These are phyloP conservation scores for Brachystomella parvula DNA, from an alignment of 1,140 invertebrate genomes.

Conservation along the genomic window DNA sequence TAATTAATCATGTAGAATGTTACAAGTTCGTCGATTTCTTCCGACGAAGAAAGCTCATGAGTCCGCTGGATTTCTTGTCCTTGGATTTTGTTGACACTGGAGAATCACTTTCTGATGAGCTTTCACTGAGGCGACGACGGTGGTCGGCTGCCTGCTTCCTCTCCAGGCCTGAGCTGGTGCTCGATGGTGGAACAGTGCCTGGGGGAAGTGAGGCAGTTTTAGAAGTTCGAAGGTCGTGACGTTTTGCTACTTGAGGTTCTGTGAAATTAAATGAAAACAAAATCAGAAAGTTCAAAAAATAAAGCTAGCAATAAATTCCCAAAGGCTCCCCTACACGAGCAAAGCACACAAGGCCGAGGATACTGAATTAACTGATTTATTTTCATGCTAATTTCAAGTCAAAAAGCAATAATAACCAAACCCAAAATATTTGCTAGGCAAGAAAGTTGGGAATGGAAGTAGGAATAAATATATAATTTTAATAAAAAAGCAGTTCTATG, in stretches of 20 bases:
- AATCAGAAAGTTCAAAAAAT: background rate
- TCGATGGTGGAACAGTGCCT: conserved; percentile 34
- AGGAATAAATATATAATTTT: too few relatives aligned
- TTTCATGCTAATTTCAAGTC: too few relatives aligned
- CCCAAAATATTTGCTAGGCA: too few relatives aligned
- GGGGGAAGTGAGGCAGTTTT: conserved; percentile 37
- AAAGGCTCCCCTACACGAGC: background rate
- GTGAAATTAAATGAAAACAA: background rate
- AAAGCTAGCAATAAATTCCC: background rate
- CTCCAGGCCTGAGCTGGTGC: background rate
- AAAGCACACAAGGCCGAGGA: background rate
- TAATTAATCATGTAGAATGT: too few relatives aligned
- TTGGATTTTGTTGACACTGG: conserved; percentile 36
- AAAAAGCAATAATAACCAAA: too few relatives aligned
- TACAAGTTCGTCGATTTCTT: conserved; percentile 39
- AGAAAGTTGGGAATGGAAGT: too few relatives aligned
- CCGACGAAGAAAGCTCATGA: conserved; percentile 38
- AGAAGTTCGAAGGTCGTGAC: conserved; percentile 17
- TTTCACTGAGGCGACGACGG: conserved; percentile 34
- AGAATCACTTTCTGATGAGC: conserved; percentile 40
- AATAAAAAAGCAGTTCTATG: too few relatives aligned
- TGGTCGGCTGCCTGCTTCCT: conserved; percentile 15
- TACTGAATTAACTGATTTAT: background rate
- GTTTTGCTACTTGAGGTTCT: background rate
- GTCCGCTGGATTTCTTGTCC: conserved; percentile 32